These are phyloP conservation scores for Dermochelys coriacea DNA, from an alignment of 2,797 vertebrate genomes.

Conservation along the genomic window DNA sequence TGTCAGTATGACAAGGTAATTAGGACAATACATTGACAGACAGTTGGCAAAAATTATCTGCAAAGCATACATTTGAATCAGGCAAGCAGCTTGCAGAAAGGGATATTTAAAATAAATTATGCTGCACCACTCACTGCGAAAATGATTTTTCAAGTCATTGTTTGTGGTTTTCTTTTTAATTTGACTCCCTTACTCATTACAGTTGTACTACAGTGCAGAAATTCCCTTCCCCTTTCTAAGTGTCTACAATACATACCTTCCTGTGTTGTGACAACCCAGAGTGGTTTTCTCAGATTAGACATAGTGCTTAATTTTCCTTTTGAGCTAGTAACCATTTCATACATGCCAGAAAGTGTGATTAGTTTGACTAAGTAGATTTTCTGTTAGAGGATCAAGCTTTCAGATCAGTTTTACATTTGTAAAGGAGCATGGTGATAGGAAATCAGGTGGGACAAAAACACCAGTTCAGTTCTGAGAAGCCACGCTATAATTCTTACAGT, in stretches of 20 bases:
- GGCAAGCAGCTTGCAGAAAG: background rate
- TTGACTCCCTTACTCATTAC: background rate
- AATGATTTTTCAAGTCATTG: background rate
- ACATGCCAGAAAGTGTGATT: constrained; percentile 37
- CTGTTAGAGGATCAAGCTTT: constrained; percentile 27
- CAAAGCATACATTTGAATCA: background rate
- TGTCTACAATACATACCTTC: background rate
- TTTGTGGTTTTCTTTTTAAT: background rate
- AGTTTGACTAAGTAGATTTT: constrained; percentile 59
- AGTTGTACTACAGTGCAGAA: constrained; percentile 33
- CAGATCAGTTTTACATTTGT: constrained; percentile 36
- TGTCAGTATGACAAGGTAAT: background rate
- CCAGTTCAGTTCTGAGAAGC: constrained; percentile 8
- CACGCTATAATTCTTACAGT: constrained; percentile 16
- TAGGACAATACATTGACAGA: background rate
- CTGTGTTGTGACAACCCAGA: constrained; percentile 37
- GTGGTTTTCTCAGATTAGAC: constrained; percentile 63
- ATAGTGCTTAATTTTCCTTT: constrained; percentile 41
- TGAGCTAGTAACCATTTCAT: constrained; percentile 52
- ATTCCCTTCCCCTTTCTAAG: constrained; percentile 20
- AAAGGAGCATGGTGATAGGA: constrained; percentile 48
- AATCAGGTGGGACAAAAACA: constrained; percentile 36
- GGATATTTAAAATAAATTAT: background rate
- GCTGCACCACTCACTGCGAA: background rate
- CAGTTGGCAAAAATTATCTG: background rate